Conservation (phyloP, 1,140 invertebrate genomes). For the Pseudoatta argentina region DNA sequence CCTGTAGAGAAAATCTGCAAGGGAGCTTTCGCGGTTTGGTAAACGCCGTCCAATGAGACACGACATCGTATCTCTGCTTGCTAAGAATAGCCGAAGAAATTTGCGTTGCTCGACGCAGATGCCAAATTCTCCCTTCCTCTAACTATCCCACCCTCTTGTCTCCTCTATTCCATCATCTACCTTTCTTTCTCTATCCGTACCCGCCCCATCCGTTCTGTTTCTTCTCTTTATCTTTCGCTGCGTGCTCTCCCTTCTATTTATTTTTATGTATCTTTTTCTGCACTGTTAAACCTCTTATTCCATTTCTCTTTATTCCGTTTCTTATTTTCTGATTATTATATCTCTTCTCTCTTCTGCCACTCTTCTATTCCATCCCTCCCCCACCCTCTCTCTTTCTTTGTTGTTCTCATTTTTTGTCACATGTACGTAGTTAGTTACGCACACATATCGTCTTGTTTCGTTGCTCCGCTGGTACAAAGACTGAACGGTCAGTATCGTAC, state of each 20-base stretch:
- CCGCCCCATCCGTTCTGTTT: background rate
- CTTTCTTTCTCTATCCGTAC: background rate
- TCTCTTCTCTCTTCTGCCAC: slow-evolving; percentile 17
- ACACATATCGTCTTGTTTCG: slow-evolving; percentile 22
- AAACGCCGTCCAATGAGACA: slow-evolving; percentile 3
- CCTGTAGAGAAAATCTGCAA: background rate
- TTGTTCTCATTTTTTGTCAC: slow-evolving; percentile 36
- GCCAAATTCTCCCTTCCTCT: slow-evolving; percentile 67
- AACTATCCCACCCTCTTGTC: background rate
- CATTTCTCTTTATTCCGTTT: slow-evolving; percentile 7
- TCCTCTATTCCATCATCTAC: background rate
- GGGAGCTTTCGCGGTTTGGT: slow-evolving; percentile 19
- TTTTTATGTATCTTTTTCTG: background rate
- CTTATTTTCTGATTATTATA: slow-evolving; percentile 5
- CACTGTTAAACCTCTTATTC: background rate
- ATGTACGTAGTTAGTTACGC: slow-evolving; percentile 19
- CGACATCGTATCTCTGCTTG: slow-evolving; percentile 13
- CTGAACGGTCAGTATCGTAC: slow-evolving; percentile 65
- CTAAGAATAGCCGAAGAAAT: slow-evolving; percentile 68
- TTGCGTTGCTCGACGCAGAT: slow-evolving; percentile 68
- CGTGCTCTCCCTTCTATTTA: background rate
- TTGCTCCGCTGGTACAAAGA: slow-evolving; percentile 61
- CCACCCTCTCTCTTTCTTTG: background rate
- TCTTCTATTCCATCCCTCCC: background rate
- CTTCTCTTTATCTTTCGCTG: background rate